Base-by-base conservation (phyloP, 2,888 invertebrate genomes). In the Agonopterix alstromeriana region DNA sequence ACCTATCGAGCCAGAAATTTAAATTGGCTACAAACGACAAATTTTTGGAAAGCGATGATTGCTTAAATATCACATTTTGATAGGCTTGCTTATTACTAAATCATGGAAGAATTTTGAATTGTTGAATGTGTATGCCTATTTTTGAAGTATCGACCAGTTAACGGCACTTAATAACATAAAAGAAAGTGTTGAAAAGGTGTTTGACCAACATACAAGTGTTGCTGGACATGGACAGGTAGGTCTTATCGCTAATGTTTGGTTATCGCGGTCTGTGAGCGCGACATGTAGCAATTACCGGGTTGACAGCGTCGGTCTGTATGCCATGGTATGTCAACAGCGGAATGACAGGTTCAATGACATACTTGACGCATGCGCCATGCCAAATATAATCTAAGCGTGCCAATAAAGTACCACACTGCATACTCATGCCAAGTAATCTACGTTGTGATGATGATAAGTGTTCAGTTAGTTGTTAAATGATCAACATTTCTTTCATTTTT, bases 331-430 rank as follows among this genome's bases (percentile, higher is more conserved):
- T 53, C 60, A 60, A 57, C 59, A 59, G 56, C 54, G 54, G 54
- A 49, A 52, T 58, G 62, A 53, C 64, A 67, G 63, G 74, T 77
- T 77, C 76, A 77, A 63, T 70, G 76, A 72, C 76, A 70, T 57
- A 62, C 56, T 58, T 61, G 63, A 51, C 54, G 51, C 54, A 54
- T 61, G 59, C 66, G 67, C 74, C 73, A 70, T 27, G 27, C 27
- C 27, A 27, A 27, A 27, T 27, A 27, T 27, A 27, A 27, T 27
- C 2, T 27, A 27, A 27, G 27, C 27, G 27, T 27, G 27, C 27
- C 27, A 27, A 27, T 27, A 27, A 27, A 27, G 27, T 5, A 27
- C 3, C 27, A 27, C 27, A 27, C 7, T 3, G 5, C 27, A 27
- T 27, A 27, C 27, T 27, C 27, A 27, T 27, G 7, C 27, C 27